Evolutionary conservation across 2,888 invertebrate genomes (phyloP).

Genomic region (Beris chalybata): DNA sequence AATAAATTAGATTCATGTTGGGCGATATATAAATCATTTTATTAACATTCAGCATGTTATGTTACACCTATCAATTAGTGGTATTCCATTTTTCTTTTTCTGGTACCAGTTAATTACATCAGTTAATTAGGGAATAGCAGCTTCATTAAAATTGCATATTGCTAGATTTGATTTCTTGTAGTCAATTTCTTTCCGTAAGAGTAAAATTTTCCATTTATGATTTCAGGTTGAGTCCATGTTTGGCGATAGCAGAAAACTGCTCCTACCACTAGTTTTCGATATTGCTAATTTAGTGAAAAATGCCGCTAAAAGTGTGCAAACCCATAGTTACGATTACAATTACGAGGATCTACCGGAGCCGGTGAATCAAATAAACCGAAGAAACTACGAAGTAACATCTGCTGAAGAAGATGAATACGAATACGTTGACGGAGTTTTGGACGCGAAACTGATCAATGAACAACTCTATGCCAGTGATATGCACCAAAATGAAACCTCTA

Average conservation of each 20-base stretch:
- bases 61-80: too few species aligned
- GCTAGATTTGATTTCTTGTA: too few species aligned
- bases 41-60: too few species aligned
- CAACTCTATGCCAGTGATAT: conserved; percentile 14
- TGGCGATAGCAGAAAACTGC: conserved; percentile 61
- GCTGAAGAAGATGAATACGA: conserved; percentile 14
- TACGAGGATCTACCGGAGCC: conserved; percentile 19
- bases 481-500: neutral
- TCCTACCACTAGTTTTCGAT: conserved; percentile 67
- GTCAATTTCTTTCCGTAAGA: too few species aligned
- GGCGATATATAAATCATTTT: too few species aligned
- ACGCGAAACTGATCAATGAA: conserved; percentile 35
- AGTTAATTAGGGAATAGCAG: too few species aligned
- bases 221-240: conserved; percentile 65
- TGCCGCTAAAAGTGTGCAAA: conserved; percentile 52
- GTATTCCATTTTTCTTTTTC: too few species aligned
- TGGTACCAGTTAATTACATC: too few species aligned
- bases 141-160: too few species aligned
- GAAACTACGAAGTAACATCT: conserved; percentile 22
- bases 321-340: conserved; percentile 11
- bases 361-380: conserved; percentile 6
- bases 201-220: conserved; percentile 34
- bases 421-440: conserved; percentile 27
- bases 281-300: conserved; percentile 65
- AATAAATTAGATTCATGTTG: too few species aligned